A percentile compares a stretch with the other conserved stretches of the same genome.
Conservation (phyloP, 2,113 vertebrate genomes). For the Laticauda laticaudata region DNA sequence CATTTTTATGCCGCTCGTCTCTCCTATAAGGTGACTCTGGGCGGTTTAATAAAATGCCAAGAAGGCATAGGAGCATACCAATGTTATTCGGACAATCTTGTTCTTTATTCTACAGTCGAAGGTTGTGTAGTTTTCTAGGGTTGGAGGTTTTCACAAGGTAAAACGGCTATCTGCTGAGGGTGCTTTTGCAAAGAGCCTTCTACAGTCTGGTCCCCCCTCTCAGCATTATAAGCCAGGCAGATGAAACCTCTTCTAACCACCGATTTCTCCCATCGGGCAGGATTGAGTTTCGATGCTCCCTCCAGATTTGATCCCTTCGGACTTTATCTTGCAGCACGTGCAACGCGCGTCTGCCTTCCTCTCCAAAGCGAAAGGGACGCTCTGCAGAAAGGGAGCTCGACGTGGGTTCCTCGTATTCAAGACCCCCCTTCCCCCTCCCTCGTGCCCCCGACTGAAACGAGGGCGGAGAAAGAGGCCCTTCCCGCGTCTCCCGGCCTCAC, state of each 20-base stretch:
- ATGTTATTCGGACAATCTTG: background rate
- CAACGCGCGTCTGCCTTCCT: background rate
- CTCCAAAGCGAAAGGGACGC: background rate
- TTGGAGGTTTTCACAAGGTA: background rate
- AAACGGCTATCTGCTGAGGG: background rate
- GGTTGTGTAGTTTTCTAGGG: background rate
- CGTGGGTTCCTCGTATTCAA: background rate
- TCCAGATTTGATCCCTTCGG: background rate
- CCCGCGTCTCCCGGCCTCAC: background rate
- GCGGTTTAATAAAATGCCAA: background rate
- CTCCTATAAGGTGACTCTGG: background rate
- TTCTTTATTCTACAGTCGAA: background rate
- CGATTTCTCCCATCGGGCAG: background rate
- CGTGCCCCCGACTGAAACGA: background rate
- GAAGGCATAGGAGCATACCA: background rate
- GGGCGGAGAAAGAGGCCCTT: background rate
- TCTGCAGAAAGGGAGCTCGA: background rate
- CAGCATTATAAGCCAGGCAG: background rate
- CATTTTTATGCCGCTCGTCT: background rate
- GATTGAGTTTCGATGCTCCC: background rate
- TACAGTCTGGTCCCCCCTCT: background rate
- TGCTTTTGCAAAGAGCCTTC: background rate
- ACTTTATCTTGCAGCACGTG: background rate
- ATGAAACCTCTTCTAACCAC: background rate
- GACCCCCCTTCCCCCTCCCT: background rate